Percentiles rank a stretch among this genome's conserved stretches.
Conservation (phyloP, 2,797 vertebrate genomes). For the Sebastes minor region DNA sequence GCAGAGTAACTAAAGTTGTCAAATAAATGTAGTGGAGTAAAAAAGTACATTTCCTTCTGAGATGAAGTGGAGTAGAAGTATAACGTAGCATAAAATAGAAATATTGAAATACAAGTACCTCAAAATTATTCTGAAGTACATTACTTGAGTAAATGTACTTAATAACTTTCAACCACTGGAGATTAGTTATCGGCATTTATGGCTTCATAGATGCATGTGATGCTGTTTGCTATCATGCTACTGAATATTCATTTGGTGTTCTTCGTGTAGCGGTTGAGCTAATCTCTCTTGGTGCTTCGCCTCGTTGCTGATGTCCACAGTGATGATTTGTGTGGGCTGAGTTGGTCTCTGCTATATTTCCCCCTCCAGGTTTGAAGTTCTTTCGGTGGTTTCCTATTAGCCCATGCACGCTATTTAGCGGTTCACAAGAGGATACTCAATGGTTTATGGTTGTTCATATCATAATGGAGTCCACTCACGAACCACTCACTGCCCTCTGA, state of each 20-base stretch:
- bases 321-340: not conserved
- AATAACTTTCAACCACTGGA: not conserved
- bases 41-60: no score
- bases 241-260: not conserved
- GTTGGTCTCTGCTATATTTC: not conserved
- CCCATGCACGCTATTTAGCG: not conserved
- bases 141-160: not conserved
- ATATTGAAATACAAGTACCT: not conserved
- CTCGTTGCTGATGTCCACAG: not conserved
- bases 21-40: not conserved
- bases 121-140: not conserved
- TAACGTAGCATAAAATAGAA: not conserved
- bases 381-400: not conserved
- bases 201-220: not conserved
- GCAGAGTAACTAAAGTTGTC: not conserved
- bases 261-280: not conserved
- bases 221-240: not conserved
- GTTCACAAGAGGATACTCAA: not conserved
- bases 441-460: not conserved
- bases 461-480: not conserved
- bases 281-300: not conserved
- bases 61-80: not conserved
- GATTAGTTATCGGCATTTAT: not conserved
- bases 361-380: not conserved
- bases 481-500: not conserved